Base-by-base conservation (phyloP, 2,888 invertebrate genomes). In the Saturnia japonica region DNA sequence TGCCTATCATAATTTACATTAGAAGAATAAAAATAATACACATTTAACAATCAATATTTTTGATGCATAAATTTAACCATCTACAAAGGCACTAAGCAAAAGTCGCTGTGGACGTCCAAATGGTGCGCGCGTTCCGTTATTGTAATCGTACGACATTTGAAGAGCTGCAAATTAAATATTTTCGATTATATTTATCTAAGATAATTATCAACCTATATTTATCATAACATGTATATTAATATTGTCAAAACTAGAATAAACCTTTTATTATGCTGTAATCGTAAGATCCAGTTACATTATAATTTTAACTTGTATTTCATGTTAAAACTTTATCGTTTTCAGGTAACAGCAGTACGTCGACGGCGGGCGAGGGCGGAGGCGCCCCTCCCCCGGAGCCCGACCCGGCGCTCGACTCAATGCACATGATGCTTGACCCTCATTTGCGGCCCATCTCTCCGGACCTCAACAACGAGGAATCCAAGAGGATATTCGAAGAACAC, bases 401-500 rank as follows among this genome's bases (percentile, higher is more conserved):
- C 86, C 94, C 95, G 8, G 94, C 95, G 79, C 91, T 96, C 74
- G 96, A 96, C 82, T 95, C 96, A 75, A 95, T 96, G 88, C 96
- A 96, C 89, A 95, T 97, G 88, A 95, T 97, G 89, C 91, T 98
- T 76, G 97, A 97, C 86, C 96, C 96, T 0, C 97, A 97, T 82
- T 91, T 98, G 71, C 95, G 97, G 80, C 99, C 99, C 3, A 95
- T 97, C 77, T 96, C 97, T 57, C 98, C 99, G 22, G 97, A 97
- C 91, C 95, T 96, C 78, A 95, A 94, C 80, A 95, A 95, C 82
- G 95, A 96, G 25, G 96, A 97, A 87, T 99, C 98, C 70, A 95
- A 97, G 87, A 95, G 96, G 76, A 97, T 99, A 82, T 99, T 97
- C 85, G 96, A 98, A 77, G 97, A 98, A 82, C 98, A 99, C 86